Evolutionary conservation across 2,113 vertebrate species (phyloP), one percentile per base, ranked within the genome.

Genomic region (Ceratotherium simum): DNA sequence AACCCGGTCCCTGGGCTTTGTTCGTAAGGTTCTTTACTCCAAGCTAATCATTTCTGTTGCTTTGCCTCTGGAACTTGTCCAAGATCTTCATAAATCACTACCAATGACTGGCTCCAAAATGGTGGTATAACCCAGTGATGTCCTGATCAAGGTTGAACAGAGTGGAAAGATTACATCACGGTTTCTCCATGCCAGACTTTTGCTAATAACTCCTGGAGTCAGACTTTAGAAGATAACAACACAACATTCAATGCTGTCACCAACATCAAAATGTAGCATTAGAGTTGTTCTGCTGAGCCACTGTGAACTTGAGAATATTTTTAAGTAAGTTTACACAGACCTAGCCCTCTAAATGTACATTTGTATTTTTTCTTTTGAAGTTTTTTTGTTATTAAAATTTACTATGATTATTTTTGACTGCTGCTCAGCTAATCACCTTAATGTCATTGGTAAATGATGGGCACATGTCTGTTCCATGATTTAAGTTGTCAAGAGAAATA

Each of bases 401-500:
- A 36, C 25, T 25, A 39, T 85, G 17, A 23, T 58, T 96, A 70
- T 33, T 79, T 95, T 93, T 92, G 48, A 67, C 31, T 54, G 67
- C 18, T 69, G 33, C 10, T 80, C 36, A 80, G 7, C 4, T 84
- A 58, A 76, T 80, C 48, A 90, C 72, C 31, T 72, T 86, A 83
- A 87, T 46, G 12, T 76, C n/a, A 25, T 33, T 92, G 60, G 67
- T 11, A 94, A 91, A 73, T 80, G n/a, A 86, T 33, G 16, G 39
- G 5, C 36, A 31, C 5, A n/a, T 39, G 10, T 87, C 33, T 90
- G 54, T 78, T 96, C 29, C 9, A 17, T 83, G 72, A 88, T 39
- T 94, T 64, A 72, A 54, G 46, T 65, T 89, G 16, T 93, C 42
- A 36, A 94, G 79, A 92, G 36, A 96, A 96, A 78, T 84, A 36